Conservation (phyloP, 2,888 invertebrate genomes). For the Pomacea canaliculata region DNA sequence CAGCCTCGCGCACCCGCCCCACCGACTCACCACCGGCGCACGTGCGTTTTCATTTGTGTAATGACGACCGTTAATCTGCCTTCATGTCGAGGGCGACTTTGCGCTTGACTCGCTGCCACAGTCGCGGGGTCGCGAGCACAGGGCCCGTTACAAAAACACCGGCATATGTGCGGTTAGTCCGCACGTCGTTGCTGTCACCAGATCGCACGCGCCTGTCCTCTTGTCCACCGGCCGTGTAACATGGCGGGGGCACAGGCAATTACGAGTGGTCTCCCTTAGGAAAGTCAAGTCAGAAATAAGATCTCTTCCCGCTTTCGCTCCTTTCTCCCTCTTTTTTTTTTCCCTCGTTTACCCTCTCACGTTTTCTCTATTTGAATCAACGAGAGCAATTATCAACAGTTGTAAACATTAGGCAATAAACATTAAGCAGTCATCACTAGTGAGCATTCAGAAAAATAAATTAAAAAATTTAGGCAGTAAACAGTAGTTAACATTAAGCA, state of each 20-base stretch:
- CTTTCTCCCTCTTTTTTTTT: background rate
- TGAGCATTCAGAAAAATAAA: no score
- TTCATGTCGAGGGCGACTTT: background rate
- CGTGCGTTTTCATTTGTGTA: slow-evolving; percentile 9
- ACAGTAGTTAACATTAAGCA: no score
- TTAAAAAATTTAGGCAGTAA: no score
- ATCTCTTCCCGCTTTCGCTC: background rate
- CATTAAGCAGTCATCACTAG: no score
- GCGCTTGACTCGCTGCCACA: background rate
- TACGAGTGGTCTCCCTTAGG: background rate
- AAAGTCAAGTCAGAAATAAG: background rate
- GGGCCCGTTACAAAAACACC: slow-evolving; percentile 13
- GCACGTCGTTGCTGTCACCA: background rate
- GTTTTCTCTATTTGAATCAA: background rate
- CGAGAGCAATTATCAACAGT: no score
- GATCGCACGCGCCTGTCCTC: background rate
- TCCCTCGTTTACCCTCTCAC: background rate
- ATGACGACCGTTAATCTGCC: slow-evolving; percentile 5
- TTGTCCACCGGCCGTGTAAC: background rate
- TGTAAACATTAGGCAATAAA: no score
- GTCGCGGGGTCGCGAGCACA: background rate
- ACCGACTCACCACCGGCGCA: background rate
- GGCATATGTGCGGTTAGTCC: slow-evolving; percentile 11
- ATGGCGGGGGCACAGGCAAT: no score
- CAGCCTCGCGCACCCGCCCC: no score